Percentiles rank a stretch among this genome's conserved stretches.
Evolutionary conservation across 2,113 vertebrate genomes (phyloP).

Genomic region (Lasiurus borealis): DNA sequence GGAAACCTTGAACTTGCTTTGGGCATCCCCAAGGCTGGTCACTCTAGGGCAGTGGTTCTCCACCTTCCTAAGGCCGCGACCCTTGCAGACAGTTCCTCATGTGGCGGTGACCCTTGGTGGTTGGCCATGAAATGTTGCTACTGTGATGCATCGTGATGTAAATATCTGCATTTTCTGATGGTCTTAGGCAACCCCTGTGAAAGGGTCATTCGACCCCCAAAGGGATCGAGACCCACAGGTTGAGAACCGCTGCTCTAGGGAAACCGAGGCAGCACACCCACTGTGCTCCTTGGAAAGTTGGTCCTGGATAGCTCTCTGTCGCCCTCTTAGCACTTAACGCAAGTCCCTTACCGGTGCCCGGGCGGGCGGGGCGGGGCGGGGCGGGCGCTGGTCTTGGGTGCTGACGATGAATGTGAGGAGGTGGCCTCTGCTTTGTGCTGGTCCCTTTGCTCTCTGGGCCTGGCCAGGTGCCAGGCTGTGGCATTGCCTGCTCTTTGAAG

Average conservation of each 20-base stretch:
- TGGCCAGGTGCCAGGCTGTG: neutral
- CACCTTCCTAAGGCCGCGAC: too few species aligned
- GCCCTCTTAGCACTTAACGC: neutral
- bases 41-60: neutral
- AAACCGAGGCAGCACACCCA: neutral
- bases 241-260: neutral
- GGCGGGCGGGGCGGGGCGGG: too few species aligned
- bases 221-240: too few species aligned
- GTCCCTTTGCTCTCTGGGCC: neutral
- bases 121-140: too few species aligned
- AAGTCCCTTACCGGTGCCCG: neutral
- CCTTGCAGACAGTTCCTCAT: too few species aligned
- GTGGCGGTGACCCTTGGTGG: too few species aligned
- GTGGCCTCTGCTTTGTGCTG: neutral
- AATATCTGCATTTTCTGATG: too few species aligned
- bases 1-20: neutral
- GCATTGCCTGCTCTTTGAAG: neutral
- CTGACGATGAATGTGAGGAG: accelerated
- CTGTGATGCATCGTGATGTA: too few species aligned
- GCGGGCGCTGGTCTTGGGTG: neutral
- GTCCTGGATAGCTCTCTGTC: neutral
- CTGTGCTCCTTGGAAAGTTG: neutral
- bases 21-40: neutral
- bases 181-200: too few species aligned
- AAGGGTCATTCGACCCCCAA: too few species aligned